These are phyloP conservation scores for Channallabes apus DNA, from an alignment of 2,797 vertebrate genomes.

Conservation along the genomic window DNA sequence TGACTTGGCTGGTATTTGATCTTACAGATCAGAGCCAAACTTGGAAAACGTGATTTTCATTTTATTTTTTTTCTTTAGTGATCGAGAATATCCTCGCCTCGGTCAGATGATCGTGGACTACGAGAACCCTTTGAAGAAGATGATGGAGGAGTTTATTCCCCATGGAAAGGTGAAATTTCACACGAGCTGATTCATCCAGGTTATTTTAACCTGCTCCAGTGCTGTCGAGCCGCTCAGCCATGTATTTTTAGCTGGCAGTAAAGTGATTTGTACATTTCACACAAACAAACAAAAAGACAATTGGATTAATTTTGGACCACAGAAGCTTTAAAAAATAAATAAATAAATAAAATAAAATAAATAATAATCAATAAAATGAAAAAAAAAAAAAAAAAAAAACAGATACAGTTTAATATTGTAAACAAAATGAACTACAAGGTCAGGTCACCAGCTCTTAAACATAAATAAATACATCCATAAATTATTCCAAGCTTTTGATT, in stretches of 20 bases:
- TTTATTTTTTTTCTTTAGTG: conserved; percentile 68
- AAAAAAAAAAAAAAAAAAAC: neutral
- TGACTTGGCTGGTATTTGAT: neutral
- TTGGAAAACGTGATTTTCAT: neutral
- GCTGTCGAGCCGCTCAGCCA: neutral
- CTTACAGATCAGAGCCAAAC: neutral
- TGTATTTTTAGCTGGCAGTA: neutral
- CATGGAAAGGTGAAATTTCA: conserved; percentile 87
- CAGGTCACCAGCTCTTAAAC: neutral
- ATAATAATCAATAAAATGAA: neutral
- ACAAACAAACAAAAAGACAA: too few species aligned
- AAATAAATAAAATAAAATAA: neutral
- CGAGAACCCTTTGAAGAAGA: conserved; percentile 97
- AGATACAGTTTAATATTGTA: neutral
- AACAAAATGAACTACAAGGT: neutral
- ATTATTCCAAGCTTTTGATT: neutral
- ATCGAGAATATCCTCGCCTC: conserved; percentile 94
- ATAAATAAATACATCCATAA: neutral
- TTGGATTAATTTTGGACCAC: neutral
- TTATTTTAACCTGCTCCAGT: neutral
- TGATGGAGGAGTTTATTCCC: conserved; percentile 99
- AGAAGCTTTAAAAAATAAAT: neutral
- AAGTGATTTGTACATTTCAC: too few species aligned
- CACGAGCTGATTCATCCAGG: neutral
- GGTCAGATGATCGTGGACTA: conserved; percentile 99